A percentile compares a stretch with the other conserved stretches of the same genome.
These are phyloP conservation scores for Sphecodes monilicornis DNA, from an alignment of 2,888 invertebrate species.

Conservation along the genomic window DNA sequence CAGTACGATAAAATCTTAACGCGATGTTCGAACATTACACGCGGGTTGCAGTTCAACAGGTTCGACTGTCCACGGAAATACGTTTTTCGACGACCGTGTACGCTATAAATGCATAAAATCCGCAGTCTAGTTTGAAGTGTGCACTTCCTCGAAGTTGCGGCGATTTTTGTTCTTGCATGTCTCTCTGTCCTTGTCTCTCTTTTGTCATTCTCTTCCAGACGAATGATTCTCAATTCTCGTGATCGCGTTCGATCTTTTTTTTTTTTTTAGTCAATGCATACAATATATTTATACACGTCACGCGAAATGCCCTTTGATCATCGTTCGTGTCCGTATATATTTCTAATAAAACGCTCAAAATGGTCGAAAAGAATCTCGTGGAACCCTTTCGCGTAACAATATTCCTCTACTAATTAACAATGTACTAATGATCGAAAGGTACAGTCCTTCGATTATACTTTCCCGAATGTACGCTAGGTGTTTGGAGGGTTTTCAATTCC, in stretches of 20 bases:
- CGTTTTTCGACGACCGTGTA: not conserved
- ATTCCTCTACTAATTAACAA: slow-evolving; percentile 36
- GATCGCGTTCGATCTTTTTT: not conserved
- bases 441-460: slow-evolving; percentile 43
- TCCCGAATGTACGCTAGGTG: slow-evolving; percentile 48
- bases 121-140: slow-evolving; percentile 4
- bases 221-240: not conserved
- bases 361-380: slow-evolving; percentile 18
- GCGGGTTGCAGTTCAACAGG: not conserved
- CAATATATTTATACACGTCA: slow-evolving; percentile 26
- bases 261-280: not conserved
- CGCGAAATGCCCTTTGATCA: slow-evolving; percentile 47
- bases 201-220: not conserved
- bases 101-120: slow-evolving; percentile 5
- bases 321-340: slow-evolving; percentile 25
- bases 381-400: slow-evolving; percentile 34
- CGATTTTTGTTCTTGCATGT: not conserved
- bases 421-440: slow-evolving; percentile 38
- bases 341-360: slow-evolving; percentile 46
- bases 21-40: not conserved
- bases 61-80: not conserved
- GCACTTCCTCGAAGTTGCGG: slow-evolving; percentile 29
- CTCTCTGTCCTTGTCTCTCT: not conserved
- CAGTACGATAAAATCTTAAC: not conserved
- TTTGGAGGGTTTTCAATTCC: slow-evolving; percentile 36